Percentiles rank a stretch among this genome's conserved stretches.
Conservation (phyloP, 2,888 invertebrate species). For the Carcina quercana region DNA sequence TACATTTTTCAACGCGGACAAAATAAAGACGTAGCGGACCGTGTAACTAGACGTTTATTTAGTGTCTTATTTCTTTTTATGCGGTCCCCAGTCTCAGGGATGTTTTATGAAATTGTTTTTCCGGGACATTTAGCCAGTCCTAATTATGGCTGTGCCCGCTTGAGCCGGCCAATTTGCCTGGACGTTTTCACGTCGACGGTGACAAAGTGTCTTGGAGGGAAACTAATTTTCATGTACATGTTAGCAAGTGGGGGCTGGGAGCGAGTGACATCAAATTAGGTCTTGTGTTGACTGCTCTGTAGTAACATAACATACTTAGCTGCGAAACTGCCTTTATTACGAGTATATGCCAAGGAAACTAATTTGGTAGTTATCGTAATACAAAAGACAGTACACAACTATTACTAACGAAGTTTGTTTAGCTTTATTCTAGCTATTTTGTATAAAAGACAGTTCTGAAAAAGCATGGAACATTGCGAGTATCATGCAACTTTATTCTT, state of each 20-base stretch:
- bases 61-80: constrained; percentile 66
- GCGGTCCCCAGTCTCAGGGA: constrained; percentile 40
- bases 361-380: too few relatives aligned
- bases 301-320: too few relatives aligned
- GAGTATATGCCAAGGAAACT: too few relatives aligned
- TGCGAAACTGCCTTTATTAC: too few relatives aligned
- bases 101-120: constrained; percentile 74
- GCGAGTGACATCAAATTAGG: constrained; percentile 49
- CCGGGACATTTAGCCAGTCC: constrained; percentile 64
- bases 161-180: constrained; percentile 58
- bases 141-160: constrained; percentile 56
- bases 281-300: constrained; percentile 15
- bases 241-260: constrained; percentile 45
- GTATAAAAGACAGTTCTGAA: too few relatives aligned
- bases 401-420: too few relatives aligned
- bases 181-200: constrained; percentile 61
- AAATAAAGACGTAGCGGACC: constrained; percentile 46
- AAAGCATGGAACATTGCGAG: too few relatives aligned
- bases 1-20: constrained; percentile 42
- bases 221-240: constrained; percentile 53
- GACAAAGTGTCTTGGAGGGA: constrained; percentile 55
- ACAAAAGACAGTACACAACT: too few relatives aligned
- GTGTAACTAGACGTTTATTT: constrained; percentile 62
- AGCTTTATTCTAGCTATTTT: too few relatives aligned
- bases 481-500: too few relatives aligned